These are phyloP conservation scores for Lasioglossum villosulum DNA, from an alignment of 2,888 invertebrate species.

Conservation along the genomic window DNA sequence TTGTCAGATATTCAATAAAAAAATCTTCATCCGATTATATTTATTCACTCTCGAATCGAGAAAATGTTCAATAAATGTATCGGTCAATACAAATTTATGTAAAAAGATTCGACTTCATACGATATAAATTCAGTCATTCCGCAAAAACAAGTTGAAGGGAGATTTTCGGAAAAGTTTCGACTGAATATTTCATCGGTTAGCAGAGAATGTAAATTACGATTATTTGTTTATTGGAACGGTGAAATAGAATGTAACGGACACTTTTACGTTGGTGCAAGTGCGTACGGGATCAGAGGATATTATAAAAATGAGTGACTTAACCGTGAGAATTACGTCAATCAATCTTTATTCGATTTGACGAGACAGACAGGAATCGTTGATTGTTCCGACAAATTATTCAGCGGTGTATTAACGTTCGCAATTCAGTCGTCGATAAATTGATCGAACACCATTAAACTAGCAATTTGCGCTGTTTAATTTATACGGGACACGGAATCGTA, in stretches of 20 bases:
- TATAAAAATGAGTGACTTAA: neutral
- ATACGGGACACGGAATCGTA: neutral
- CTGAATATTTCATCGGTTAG: neutral
- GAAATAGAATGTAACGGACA: neutral
- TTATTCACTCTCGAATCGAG: neutral
- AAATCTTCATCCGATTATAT: neutral
- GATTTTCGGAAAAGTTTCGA: neutral
- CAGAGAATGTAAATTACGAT: neutral
- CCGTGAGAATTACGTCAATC: conserved; percentile 15
- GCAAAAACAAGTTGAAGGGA: neutral
- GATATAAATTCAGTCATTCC: neutral
- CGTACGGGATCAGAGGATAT: neutral
- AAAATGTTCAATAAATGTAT: neutral
- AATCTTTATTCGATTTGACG: conserved; percentile 16
- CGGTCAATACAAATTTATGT: neutral
- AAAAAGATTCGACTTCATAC: neutral
- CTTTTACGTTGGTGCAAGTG: neutral
- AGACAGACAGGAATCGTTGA: conserved; percentile 25
- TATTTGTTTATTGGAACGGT: neutral
- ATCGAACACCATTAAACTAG: conserved; percentile 40
- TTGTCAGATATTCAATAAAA: neutral
- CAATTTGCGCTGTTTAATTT: conserved; percentile 41
- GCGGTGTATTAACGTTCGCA: conserved; percentile 39
- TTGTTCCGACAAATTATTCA: conserved; percentile 45
- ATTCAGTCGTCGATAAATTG: conserved; percentile 36